Base-by-base conservation (phyloP, 2,113 vertebrate genomes). In the Cranoglanis bouderius region DNA sequence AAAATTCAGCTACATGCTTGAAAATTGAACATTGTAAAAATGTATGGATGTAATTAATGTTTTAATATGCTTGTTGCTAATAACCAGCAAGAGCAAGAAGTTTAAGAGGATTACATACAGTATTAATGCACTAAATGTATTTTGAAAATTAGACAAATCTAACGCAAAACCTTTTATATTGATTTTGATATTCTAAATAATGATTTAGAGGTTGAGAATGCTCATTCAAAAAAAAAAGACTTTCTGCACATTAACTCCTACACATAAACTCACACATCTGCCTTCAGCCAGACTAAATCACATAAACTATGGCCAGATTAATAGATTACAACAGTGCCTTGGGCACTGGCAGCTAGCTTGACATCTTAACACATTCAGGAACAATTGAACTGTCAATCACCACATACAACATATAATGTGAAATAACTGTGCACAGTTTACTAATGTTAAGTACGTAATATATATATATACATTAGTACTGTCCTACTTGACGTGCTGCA, bases 391-490 rank as follows among this genome's bases (percentile, higher is more conserved):
- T 75, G 43, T 81, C 84, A 88, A 88, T 75, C 18, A 29, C n/a
- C 4, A 9, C 21, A 67, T 72, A 84, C n/a, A 12, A 43, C 40
- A 82, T 80, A 32, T 10, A 67, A 35, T 85, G 84, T 82, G 6
- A 77, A 87, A 80, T 21, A 46, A 78, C 35, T 55, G 40, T 84
- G 46, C 32, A 87, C 70, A 90, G 43, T 90, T 26, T 40, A 83
- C 35, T 29, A 61, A 61, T 29, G 21, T 43, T 55, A 19, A 75
- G 24, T 74, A 14, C 16, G 57, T 29, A 75, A 53, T 32, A 21
- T 1, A 35, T 85, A 35, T 85, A 35, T 85, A 19, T 53, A 26
- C 18, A 59, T 86, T 88, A 74, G 16, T 43, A 40, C 61, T 57
- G 53, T 35, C n/a, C n/a, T 65, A 53, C 14, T 74, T 61, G 87